A percentile compares a stretch with the other conserved stretches of the same genome.
These are phyloP conservation scores for Bryconaethiops microstoma DNA, from an alignment of 2,797 vertebrate genomes.

Conservation along the genomic window DNA sequence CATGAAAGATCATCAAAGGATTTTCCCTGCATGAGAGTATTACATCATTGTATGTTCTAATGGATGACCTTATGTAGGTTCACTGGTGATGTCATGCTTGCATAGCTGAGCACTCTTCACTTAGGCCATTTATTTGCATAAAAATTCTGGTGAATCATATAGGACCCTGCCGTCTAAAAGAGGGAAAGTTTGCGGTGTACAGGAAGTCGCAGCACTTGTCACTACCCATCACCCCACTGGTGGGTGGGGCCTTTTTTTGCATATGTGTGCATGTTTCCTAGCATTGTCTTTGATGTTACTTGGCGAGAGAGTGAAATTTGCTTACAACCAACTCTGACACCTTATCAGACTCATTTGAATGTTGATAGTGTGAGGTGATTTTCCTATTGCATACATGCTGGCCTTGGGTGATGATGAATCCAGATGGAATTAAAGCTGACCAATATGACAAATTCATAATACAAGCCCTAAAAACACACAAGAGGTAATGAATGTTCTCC, in stretches of 20 bases:
- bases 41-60: conserved; percentile 45
- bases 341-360: neutral
- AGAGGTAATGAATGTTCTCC: neutral
- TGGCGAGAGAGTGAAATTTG: conserved; percentile 13
- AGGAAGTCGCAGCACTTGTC: conserved; percentile 53
- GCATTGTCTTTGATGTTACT: conserved; percentile 49
- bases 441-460: neutral
- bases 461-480: neutral
- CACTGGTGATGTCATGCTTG: conserved; percentile 51
- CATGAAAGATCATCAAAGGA: conserved; percentile 6
- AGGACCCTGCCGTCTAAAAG: conserved; percentile 35
- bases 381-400: neutral
- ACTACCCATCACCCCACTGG: conserved; percentile 38
- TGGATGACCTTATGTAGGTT: conserved; percentile 51
- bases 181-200: conserved; percentile 54
- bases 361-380: neutral
- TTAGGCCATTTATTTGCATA: conserved; percentile 60
- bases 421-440: neutral
- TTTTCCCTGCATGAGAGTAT: conserved; percentile 34
- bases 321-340: neutral
- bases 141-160: conserved; percentile 68
- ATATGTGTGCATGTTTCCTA: conserved; percentile 33
- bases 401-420: neutral
- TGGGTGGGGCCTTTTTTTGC: conserved; percentile 55
- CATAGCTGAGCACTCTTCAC: conserved; percentile 27